These are phyloP conservation scores for Epistrophella euchroma DNA, from an alignment of 2,888 invertebrate species.

Conservation along the genomic window DNA sequence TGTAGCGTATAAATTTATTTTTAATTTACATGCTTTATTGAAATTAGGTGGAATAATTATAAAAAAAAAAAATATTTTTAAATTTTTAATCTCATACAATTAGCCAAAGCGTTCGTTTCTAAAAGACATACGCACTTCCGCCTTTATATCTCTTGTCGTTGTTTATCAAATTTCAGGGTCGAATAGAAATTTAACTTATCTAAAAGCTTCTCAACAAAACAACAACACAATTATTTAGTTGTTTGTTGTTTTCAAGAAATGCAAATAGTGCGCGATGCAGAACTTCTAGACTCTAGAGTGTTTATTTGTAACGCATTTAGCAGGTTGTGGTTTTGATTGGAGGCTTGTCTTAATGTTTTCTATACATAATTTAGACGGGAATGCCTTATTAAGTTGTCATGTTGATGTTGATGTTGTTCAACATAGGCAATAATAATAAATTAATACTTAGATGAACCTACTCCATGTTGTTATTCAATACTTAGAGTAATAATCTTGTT, in stretches of 20 bases:
- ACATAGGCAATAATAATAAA: background rate
- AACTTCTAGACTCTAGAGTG: background rate
- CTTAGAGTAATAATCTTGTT: background rate
- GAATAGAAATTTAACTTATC: slow-evolving; percentile 14
- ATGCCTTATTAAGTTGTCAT: slow-evolving; percentile 1
- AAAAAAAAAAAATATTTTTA: background rate
- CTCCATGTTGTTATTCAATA: slow-evolving; percentile 3
- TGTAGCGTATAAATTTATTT: background rate
- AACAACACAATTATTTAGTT: slow-evolving; percentile 10
- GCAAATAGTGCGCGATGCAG: slow-evolving; percentile 13
- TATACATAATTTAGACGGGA: slow-evolving; percentile 6
- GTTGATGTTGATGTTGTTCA: background rate
- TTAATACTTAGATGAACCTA: no score
- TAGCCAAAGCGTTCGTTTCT: background rate
- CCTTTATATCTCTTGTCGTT: slow-evolving; percentile 2
- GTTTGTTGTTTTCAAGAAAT: slow-evolving; percentile 13
- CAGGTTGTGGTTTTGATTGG: slow-evolving; percentile 10
- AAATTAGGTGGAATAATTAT: background rate
- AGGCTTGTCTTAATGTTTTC: slow-evolving; percentile 27
- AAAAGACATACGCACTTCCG: slow-evolving; percentile 22
- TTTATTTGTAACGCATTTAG: slow-evolving; percentile 41
- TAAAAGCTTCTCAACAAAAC: slow-evolving; percentile 7
- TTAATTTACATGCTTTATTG: background rate
- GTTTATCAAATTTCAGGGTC: slow-evolving; percentile 24
- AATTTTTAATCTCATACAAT: background rate